These are phyloP conservation scores for Haliclystus octoradiatus DNA, from an alignment of 30 jellyfish, hydroid and myxozoan species.

Conservation along the genomic window DNA sequence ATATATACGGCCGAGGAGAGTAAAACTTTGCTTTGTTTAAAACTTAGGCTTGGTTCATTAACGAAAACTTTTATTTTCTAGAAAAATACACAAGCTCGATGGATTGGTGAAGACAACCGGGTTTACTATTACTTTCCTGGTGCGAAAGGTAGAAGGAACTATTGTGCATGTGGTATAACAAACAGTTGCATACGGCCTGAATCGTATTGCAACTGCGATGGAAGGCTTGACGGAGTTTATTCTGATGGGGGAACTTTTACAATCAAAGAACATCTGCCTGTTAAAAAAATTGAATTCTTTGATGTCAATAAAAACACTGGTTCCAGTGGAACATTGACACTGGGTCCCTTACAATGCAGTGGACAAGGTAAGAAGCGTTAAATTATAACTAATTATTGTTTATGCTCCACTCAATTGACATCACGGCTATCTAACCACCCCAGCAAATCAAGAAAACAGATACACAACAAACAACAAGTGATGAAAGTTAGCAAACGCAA, in stretches of 20 bases:
- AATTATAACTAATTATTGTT: no score
- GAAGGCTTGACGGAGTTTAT: slow-evolving; percentile 4
- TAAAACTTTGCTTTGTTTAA: no score
- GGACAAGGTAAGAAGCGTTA: slow-evolving; percentile 47
- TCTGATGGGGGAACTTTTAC: slow-evolving; percentile 72
- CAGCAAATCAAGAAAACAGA: no score
- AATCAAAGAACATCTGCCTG: slow-evolving; percentile 81
- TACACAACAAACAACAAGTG: no score
- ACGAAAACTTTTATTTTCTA: no score
- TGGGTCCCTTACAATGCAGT: slow-evolving; percentile 85
- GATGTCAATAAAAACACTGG: slow-evolving; percentile 56
- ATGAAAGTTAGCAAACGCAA: no score
- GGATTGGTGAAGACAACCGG: slow-evolving; percentile 95
- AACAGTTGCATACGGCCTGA: slow-evolving; percentile 32
- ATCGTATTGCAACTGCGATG: slow-evolving; percentile 79
- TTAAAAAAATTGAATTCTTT: slow-evolving; percentile 62
- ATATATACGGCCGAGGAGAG: no score
- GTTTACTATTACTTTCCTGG: slow-evolving; percentile 96
- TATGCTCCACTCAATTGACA: no score
- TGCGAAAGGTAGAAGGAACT: slow-evolving; percentile 65
- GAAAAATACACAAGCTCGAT: slow-evolving; percentile 59
- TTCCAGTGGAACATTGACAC: slow-evolving; percentile 41
- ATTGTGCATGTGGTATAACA: slow-evolving; percentile 83
- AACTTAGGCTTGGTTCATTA: no score
- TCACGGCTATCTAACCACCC: no score